Conservation (phyloP, 2,113 vertebrate species). For the Cinclus mexicanus region DNA sequence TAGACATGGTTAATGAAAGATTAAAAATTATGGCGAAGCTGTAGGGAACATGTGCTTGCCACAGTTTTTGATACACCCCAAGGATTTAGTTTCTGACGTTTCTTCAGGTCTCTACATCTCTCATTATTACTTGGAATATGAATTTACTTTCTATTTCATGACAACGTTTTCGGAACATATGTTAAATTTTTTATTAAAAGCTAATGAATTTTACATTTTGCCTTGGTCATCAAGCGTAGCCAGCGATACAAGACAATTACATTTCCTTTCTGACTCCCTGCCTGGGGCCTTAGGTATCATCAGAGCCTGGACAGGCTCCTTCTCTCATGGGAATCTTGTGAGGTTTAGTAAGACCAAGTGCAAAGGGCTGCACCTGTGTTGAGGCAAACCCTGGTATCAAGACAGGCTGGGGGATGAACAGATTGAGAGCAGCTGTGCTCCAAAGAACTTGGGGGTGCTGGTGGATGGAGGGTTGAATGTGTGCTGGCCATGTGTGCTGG, state of each 20-base stretch:
- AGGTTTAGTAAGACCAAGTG: background rate
- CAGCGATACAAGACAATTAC: background rate
- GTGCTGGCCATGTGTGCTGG: background rate
- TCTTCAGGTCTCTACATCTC: background rate
- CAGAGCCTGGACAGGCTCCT: background rate
- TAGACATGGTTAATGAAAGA: background rate
- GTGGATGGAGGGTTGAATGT: fast-evolving
- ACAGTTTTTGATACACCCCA: background rate
- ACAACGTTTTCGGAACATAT: background rate
- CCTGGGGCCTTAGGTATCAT: fast-evolving
- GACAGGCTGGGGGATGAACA: background rate
- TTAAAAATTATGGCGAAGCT: background rate
- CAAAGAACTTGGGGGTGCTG: too few relatives aligned
- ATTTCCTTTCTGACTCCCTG: background rate
- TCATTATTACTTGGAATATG: background rate
- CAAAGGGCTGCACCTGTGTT: background rate
- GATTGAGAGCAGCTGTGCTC: fast-evolving
- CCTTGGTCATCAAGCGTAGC: background rate
- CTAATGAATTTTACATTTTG: background rate
- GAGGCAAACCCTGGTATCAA: background rate
- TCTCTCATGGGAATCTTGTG: background rate
- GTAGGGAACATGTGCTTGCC: background rate
- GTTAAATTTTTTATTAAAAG: background rate
- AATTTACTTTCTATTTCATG: background rate
- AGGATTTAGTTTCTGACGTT: background rate